Evolutionary conservation across 2,113 vertebrate species (phyloP), one percentile per base, ranked within the genome.

Genomic region (Rana temporaria): DNA sequence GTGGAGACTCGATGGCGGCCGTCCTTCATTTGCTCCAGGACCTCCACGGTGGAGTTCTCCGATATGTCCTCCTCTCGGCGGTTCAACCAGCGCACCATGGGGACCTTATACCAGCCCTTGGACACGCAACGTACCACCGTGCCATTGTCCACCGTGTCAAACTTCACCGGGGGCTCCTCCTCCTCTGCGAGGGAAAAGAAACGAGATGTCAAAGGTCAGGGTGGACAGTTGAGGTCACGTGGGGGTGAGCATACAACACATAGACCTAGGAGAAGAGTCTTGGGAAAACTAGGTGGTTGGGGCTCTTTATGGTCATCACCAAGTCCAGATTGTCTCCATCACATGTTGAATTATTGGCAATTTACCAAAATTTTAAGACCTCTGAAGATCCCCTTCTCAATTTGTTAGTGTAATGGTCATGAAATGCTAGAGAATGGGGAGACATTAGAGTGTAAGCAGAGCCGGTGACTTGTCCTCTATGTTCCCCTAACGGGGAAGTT

Each of bases 101-200:
- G 88, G 11, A 48, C 30, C 4, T 90, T 82, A 52, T 88, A 87
- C 85, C 85, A 90, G 72, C 85, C 86, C 4, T 82, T 65, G 20
- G 87, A 91, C 66, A 86, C 19, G 7, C 87, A 89, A 0, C 55
- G 85, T 48, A 74, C 87, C 15, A 89, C 52, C 0, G 84, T 67
- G 22, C 77, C 60, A 64, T 90, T 84, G 62, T 85, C 79, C 14
- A 78, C 72, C 53, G 74, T 87, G 52, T 55, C 85, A 63, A 89
- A 87, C n/a, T 55, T 42, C 62, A 89, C 85, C 70, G 86, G 87
- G 3, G 87, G 87, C 82, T 88, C 87, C 86, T 90, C 88, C 56
- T 85, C 86, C 20, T 82, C 80, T 81, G 22, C 9, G 19, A 56
- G 9, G 24, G 17, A 3, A 59, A 78, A 60, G 42, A 4, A 69